phyloP scores from a whole-genome alignment of 2,888 invertebrate genomes.

The Xanthorhoe designata region DNA sequence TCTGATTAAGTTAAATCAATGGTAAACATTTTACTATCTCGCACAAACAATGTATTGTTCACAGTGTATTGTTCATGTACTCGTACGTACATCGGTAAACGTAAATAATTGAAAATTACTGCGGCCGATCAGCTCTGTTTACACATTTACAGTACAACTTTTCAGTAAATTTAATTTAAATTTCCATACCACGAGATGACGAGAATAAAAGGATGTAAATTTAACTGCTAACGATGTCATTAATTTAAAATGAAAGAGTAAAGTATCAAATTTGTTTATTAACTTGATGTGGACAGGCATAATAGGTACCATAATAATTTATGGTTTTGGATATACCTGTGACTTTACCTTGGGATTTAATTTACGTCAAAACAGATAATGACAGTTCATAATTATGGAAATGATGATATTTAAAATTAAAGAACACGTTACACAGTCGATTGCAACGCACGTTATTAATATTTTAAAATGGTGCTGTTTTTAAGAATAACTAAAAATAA shows the following conservation, averaged over 20 bases:
- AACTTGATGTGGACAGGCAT: neutral
- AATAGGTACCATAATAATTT: too few relatives aligned
- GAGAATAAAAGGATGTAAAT: conserved; percentile 31
- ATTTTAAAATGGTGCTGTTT: too few relatives aligned
- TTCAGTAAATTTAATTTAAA: conserved; percentile 26
- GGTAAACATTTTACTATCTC: too few relatives aligned
- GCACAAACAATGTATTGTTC: neutral
- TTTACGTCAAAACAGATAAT: too few relatives aligned
- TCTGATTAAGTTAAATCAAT: too few relatives aligned
- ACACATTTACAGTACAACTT: conserved; percentile 17
- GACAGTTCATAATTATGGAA: too few relatives aligned
- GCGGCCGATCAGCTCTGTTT: conserved; percentile 17
- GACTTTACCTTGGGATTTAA: too few relatives aligned
- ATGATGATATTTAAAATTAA: too few relatives aligned
- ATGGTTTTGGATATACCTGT: too few relatives aligned
- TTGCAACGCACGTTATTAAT: too few relatives aligned
- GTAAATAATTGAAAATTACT: conserved; percentile 13
- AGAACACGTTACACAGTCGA: too few relatives aligned
- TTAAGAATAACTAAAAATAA: too few relatives aligned
- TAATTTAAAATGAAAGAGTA: conserved; percentile 18
- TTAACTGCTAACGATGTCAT: conserved; percentile 17
- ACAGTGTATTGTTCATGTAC: neutral
- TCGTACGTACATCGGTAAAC: neutral
- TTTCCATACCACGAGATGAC: conserved; percentile 13
- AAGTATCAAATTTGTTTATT: conserved; percentile 12